Base-by-base conservation (phyloP, 2,113 vertebrate species). In the Hyaena hyaena region DNA sequence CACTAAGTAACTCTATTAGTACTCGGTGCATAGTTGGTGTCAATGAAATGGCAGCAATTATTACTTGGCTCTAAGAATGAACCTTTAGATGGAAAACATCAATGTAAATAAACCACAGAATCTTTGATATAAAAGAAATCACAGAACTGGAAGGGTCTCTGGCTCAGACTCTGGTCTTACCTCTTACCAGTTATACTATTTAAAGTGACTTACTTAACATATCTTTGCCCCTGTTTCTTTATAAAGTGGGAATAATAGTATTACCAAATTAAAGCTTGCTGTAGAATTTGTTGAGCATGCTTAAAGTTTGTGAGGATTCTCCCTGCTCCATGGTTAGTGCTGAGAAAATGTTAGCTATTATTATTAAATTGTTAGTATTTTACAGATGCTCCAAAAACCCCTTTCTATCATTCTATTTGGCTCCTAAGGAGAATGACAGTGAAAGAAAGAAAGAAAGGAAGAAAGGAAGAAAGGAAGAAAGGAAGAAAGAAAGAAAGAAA, bases 161-260 rank as follows among this genome's bases (percentile, higher is more conserved):
- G 28, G 21, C 7, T 88, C 53, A 83, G 50, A 82, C 61, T n/a
- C 50, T 73, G 50, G 24, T 6, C 80, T 81, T 81, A 65, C 87
- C 12, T 63, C 16, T 24, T 58, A 10, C 31, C n/a, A 65, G n/a
- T 80, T 89, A 23, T 35, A 55, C 26, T 65, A 58, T 4, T 9
- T 88, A 7, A 35, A 23, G 79, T 26, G 79, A 65, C 23, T 50
- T 93, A 81, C 39, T 61, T 96, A 90, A 68, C 35, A 14, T 35
- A 61, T 39, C n/a, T 89, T 1, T 63, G 31, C 14, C 24, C 81
- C 63, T 91, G 43, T 68, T 96, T 95, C 68, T 73, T 10, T 81
- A 83, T 63, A 81, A 93, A 93, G 65, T 58, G 50, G n/a, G 43
- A 97, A 88, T 82, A 43, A 80, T 48, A 76, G 73, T 43, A 58